Evolutionary conservation across 2,113 vertebrate species (phyloP).

Genomic region (Suncus etruscus): DNA sequence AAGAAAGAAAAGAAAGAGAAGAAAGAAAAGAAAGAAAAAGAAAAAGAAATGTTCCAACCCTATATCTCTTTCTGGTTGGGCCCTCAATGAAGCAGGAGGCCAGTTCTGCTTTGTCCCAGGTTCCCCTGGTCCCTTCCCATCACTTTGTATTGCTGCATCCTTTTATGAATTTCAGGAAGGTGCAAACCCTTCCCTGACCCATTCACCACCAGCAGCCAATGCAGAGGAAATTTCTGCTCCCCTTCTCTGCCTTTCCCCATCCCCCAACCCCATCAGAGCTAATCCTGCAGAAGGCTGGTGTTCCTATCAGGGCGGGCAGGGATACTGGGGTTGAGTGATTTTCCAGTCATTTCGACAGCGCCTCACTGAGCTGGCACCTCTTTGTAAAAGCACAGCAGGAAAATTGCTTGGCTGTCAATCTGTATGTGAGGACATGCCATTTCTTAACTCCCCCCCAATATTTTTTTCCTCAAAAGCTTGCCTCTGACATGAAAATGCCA

Average conservation of each 20-base stretch:
- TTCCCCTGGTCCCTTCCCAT: background rate
- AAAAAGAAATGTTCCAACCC: background rate
- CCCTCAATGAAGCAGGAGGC: background rate
- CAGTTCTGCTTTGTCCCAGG: background rate
- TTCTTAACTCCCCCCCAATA: background rate
- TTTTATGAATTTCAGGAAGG: background rate
- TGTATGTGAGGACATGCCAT: background rate
- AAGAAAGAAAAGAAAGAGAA: no score
- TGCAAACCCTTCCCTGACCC: background rate
- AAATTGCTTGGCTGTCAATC: slow-evolving; percentile 42
- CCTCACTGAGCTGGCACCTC: slow-evolving; percentile 14
- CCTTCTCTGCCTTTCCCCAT: no score
- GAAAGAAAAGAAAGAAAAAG: no score
- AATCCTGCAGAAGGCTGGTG: background rate
- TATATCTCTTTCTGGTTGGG: background rate
- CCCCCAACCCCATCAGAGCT: background rate
- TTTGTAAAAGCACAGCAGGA: slow-evolving; percentile 44
- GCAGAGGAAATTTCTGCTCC: background rate
- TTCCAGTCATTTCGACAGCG: slow-evolving; percentile 43
- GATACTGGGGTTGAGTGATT: slow-evolving; percentile 22
- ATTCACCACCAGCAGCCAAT: background rate
- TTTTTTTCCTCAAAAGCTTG: slow-evolving; percentile 45
- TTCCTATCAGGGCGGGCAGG: background rate
- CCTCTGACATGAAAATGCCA: slow-evolving; percentile 53
- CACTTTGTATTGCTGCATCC: slow-evolving; percentile 19